phyloP scores from a whole-genome alignment of 1,140 invertebrate species.

The Atta colombica region DNA sequence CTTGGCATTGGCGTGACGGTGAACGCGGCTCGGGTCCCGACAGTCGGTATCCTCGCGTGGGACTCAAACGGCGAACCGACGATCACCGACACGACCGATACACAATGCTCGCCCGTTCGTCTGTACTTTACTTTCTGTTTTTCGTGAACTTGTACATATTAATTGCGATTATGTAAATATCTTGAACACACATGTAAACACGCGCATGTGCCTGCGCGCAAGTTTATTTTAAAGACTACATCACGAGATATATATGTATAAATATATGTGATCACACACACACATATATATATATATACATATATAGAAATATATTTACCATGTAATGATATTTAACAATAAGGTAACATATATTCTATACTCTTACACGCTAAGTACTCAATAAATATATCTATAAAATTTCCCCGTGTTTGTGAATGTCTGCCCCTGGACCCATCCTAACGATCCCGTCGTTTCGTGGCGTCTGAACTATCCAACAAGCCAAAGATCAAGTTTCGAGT shows the following conservation, averaged over 20 bases:
- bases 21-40: constrained; percentile 11
- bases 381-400: constrained; percentile 87
- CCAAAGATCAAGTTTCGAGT: constrained; percentile 43
- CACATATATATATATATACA: constrained; percentile 73
- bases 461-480: constrained; percentile 71
- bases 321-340: constrained; percentile 85
- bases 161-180: constrained; percentile 80
- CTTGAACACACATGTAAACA: constrained; percentile 70
- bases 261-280: constrained; percentile 70
- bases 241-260: constrained; percentile 68
- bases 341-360: constrained; percentile 85
- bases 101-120: constrained; percentile 70
- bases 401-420: constrained; percentile 85
- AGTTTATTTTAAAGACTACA: constrained; percentile 83
- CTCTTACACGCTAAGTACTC: constrained; percentile 86
- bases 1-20: constrained; percentile 51
- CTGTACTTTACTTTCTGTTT: constrained; percentile 58
- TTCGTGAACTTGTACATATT: constrained; percentile 79
- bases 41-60: neutral
- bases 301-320: constrained; percentile 81
- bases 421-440: constrained; percentile 81
- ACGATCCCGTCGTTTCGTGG: constrained; percentile 78
- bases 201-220: constrained; percentile 75
- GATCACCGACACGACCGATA: constrained; percentile 49
- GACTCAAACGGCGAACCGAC: constrained; percentile 11